These are phyloP conservation scores for Otus sunia DNA, from an alignment of 2,113 vertebrate genomes.

Conservation along the genomic window DNA sequence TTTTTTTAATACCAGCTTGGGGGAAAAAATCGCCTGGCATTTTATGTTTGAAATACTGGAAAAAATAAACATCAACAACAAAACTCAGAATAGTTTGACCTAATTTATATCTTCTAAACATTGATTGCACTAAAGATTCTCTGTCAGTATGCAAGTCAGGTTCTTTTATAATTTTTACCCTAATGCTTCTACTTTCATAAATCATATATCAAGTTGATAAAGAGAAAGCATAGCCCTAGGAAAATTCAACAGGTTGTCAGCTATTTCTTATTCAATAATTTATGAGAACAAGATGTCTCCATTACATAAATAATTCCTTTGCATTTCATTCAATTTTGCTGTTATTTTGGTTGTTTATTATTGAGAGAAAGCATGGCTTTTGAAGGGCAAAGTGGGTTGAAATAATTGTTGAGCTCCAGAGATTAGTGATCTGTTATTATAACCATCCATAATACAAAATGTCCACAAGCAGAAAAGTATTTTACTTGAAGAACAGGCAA, in stretches of 20 bases:
- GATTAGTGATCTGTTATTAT: not conserved
- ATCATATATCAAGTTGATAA: constrained; percentile 70
- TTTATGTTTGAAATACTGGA: not conserved
- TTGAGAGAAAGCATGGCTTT: constrained; percentile 6
- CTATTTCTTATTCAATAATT: constrained; percentile 69
- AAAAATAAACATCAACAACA: not conserved
- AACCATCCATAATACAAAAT: not conserved
- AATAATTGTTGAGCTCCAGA: not conserved
- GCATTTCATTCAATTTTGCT: constrained; percentile 63
- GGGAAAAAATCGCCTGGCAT: not conserved
- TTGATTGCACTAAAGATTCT: not conserved
- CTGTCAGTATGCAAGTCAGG: constrained; percentile 36
- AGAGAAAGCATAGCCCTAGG: constrained; percentile 57
- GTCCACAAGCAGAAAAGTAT: not conserved
- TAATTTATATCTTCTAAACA: constrained; percentile 34
- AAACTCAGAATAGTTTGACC: not conserved
- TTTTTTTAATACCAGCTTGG: not conserved
- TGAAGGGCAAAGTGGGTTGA: constrained; percentile 29
- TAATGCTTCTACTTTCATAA: constrained; percentile 64
- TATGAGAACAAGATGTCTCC: constrained; percentile 70
- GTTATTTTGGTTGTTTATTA: constrained; percentile 59
- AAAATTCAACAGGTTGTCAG: constrained; percentile 62
- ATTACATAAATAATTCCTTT: constrained; percentile 74
- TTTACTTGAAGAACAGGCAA: not conserved
- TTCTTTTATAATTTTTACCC: constrained; percentile 56